phyloP scores from a whole-genome alignment of 2,113 vertebrate genomes.

The Gracilinanus agilis region DNA sequence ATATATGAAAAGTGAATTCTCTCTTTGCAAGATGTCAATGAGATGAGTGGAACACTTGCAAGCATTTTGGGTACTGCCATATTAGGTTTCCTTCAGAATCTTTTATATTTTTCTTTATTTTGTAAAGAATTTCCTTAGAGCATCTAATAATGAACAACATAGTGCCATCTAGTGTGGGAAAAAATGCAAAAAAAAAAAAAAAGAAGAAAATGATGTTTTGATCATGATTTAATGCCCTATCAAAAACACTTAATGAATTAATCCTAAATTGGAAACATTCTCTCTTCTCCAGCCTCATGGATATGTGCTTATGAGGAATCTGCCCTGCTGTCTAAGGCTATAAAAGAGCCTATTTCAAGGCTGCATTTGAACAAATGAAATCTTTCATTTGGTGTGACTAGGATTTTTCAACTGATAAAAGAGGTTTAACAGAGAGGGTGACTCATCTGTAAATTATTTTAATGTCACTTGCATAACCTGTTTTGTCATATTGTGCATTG shows the following conservation, averaged over 20 bases:
- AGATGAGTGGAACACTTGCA: conserved; percentile 32
- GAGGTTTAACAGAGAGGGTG: background rate
- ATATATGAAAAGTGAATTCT: background rate
- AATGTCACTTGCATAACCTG: background rate
- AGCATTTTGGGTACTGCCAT: conserved; percentile 57
- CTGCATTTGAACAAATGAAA: background rate
- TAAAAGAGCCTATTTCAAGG: background rate
- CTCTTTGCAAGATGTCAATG: conserved; percentile 24
- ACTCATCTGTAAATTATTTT: conserved; percentile 1
- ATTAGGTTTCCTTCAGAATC: conserved; percentile 46
- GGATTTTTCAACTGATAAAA: background rate
- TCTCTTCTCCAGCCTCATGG: background rate
- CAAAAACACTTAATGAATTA: background rate
- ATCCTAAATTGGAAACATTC: background rate
- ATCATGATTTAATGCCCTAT: background rate
- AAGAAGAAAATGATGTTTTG: background rate
- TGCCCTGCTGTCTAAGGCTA: background rate
- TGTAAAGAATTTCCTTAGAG: background rate
- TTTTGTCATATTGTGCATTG: background rate
- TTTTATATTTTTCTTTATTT: background rate
- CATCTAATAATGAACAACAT: conserved; percentile 42
- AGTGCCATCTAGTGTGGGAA: conserved; percentile 80
- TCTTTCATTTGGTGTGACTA: conserved; percentile 3
- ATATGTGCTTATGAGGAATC: too few species aligned
- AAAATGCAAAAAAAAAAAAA: background rate